Base-by-base conservation (phyloP, 2,797 vertebrate genomes). In the Parambassis ranga region DNA sequence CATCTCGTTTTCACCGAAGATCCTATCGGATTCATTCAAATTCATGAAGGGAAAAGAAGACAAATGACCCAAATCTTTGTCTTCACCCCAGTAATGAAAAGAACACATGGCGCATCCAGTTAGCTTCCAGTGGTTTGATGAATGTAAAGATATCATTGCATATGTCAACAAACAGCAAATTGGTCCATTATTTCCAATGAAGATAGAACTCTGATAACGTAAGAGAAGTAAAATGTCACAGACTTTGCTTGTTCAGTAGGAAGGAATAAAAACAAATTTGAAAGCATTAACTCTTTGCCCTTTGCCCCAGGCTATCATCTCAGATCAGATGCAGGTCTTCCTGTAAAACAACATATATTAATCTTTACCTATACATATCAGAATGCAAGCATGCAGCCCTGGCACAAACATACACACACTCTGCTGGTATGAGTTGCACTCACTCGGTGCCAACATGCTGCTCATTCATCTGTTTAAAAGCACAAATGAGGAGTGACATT, bases 91-190 rank as follows among this genome's bases (percentile, higher is more conserved):
- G 55, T 80, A 90, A 89, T 81, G 75, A 87, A 85, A 89, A 83
- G 63, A 87, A 79, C 68, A 73, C 79, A 79, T 61, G 72, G 70
- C 72, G 65, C 74, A 75, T 87, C 75, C 77, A 83, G 75, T 82
- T 84, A 65, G 83, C 86, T 90, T 84, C 75, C 86, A 82, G 86
- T 85, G 74, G 69, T 87, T 83, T 74, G 88, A 91, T 90, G 79
- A 63, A 47, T 50, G 52, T 43, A 61, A 42, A 88, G 90, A 90
- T 90, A 88, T 19, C 33, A 77, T 46, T 79, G 57, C 57, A 31
- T 69, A 81, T 71, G 82, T 86, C 79, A 90, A 90, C 89, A 89
- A 65, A 87, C 65, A 63, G 77, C 79, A 78, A 91, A 90, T 90
- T 90, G 85, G 80, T 81, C 76, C 77, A 84, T 89, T 82, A 81